Percentiles rank a stretch among this genome's conserved stretches.
Evolutionary conservation across 2,888 invertebrate species (phyloP).

Genomic region (Syrista parreyssii): DNA sequence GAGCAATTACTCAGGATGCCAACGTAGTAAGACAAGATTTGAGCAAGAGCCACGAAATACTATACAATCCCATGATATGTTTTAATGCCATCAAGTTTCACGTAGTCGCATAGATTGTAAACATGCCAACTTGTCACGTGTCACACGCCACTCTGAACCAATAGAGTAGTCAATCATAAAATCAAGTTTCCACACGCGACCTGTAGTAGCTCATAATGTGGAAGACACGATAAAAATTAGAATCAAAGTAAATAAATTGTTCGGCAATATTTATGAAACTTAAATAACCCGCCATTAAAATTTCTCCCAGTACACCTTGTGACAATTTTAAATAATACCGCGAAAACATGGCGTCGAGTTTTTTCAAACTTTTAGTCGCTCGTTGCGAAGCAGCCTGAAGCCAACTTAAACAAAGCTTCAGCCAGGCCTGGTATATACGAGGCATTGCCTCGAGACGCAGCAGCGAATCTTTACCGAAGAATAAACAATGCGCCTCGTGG

Average conservation of each 20-base stretch:
- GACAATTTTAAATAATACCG: neutral
- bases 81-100: neutral
- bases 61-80: neutral
- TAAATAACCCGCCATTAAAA: neutral
- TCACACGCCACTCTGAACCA: neutral
- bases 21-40: neutral
- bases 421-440: neutral
- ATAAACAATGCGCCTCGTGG: neutral
- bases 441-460: neutral
- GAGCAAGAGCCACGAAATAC: neutral
- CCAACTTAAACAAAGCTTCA: neutral
- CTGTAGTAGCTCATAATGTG: neutral
- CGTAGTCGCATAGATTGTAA: neutral
- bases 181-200: neutral
- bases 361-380: neutral
- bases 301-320: neutral
- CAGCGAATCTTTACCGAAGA: neutral
- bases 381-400: neutral
- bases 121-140: conserved; percentile 11
- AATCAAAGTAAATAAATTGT: neutral
- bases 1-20: neutral
- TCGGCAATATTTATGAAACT: neutral
- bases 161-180: neutral
- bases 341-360: neutral
- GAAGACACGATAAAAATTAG: neutral